phyloP scores from a whole-genome alignment of 1,140 invertebrate species.

The Bicyclus anynana region DNA sequence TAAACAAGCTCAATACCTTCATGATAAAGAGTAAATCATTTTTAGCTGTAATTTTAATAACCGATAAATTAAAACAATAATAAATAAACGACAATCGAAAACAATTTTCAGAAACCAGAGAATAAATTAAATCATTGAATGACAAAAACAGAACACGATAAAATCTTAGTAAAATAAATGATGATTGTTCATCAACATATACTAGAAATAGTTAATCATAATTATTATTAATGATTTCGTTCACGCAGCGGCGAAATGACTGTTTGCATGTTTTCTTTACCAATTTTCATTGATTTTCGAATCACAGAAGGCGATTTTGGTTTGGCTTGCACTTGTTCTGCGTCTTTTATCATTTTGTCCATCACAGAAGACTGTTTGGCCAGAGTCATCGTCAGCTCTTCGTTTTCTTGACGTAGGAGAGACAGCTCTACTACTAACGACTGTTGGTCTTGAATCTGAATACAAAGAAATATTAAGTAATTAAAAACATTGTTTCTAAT shows the following conservation, averaged over 20 bases:
- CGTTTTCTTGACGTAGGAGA: constrained; percentile 65
- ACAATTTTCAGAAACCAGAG: constrained; percentile 15
- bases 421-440: constrained; percentile 68
- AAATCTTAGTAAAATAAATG: neutral
- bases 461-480: neutral
- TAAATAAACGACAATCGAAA: constrained; percentile 24
- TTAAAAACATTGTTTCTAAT: too few relatives aligned
- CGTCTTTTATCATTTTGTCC: constrained; percentile 65
- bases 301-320: constrained; percentile 61
- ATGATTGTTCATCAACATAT: neutral
- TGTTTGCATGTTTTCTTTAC: constrained; percentile 63
- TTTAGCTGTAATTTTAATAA: constrained; percentile 11
- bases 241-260: constrained; percentile 61
- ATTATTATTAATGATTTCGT: constrained; percentile 53
- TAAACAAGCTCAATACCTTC: neutral
- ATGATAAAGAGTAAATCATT: neutral
- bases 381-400: constrained; percentile 57
- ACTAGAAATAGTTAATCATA: neutral
- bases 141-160: neutral
- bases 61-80: constrained; percentile 23
- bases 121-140: constrained; percentile 8
- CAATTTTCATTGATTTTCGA: constrained; percentile 59
- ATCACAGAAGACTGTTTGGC: constrained; percentile 65
- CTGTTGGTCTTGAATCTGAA: constrained; percentile 68
- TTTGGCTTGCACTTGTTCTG: constrained; percentile 43